Evolutionary conservation across 2,113 vertebrate genomes (phyloP).

Genomic region (Picathartes gymnocephalus): DNA sequence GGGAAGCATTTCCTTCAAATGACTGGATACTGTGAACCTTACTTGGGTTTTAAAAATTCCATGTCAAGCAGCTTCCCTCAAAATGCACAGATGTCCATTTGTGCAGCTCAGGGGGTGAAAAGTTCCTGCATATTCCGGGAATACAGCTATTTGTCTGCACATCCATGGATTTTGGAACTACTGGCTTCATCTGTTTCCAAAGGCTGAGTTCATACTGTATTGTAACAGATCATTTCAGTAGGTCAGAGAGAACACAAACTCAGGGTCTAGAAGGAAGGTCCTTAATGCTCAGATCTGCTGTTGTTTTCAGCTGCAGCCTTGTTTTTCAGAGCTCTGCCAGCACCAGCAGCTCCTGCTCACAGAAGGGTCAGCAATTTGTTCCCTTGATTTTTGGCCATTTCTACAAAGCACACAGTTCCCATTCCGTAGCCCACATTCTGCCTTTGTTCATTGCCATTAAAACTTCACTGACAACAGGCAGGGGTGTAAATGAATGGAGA

Average conservation of each 20-base stretch:
- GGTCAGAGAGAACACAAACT: background rate
- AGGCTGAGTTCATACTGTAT: background rate
- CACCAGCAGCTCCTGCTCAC: background rate
- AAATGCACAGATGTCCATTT: background rate
- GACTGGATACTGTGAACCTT: background rate
- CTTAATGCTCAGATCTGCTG: background rate
- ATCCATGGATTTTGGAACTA: background rate
- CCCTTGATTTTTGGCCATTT: background rate
- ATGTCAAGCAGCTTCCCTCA: background rate
- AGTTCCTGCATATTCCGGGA: background rate
- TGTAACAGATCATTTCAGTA: background rate
- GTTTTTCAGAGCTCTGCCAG: background rate
- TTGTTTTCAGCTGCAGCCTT: background rate
- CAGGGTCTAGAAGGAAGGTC: background rate
- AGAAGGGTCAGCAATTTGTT: background rate
- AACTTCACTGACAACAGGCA: background rate
- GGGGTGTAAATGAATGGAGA: background rate
- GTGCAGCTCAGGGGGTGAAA: background rate
- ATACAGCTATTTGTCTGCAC: background rate
- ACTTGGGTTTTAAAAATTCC: background rate
- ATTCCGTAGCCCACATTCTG: background rate
- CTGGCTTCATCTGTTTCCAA: background rate
- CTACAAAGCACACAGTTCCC: background rate
- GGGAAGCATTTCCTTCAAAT: background rate
- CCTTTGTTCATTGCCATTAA: background rate